These are phyloP conservation scores for Metacarcinus magister DNA, from an alignment of 2,888 invertebrate species.

Conservation along the genomic window DNA sequence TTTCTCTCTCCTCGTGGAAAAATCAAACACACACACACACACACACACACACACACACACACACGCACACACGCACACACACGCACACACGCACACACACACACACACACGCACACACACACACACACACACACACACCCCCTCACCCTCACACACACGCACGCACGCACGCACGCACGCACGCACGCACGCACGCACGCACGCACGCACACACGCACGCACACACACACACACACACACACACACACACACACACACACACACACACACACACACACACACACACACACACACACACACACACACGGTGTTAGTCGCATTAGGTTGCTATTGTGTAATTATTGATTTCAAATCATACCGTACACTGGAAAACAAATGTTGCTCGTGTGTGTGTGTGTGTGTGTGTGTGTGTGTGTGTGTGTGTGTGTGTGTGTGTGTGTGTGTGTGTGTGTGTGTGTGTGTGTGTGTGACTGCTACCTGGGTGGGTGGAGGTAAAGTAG, in stretches of 20 bases:
- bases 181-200: background rate
- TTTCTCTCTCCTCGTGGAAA: background rate
- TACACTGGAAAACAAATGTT: background rate
- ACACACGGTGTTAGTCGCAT: background rate
- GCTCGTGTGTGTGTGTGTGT: background rate
- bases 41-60: conserved; percentile 28
- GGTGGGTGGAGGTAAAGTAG: background rate
- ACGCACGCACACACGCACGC: background rate
- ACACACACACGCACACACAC: background rate
- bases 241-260: conserved; percentile 9
- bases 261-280: background rate
- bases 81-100: background rate
- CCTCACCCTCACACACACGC: background rate
- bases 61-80: conserved; percentile 27
- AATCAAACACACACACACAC: background rate
- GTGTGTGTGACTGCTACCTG: background rate
- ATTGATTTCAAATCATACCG: background rate
- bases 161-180: background rate
- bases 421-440: no score
- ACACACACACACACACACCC: background rate
- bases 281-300: background rate
- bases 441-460: background rate
- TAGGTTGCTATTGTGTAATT: background rate
- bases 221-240: conserved; percentile 29
- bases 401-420: background rate